Base-by-base conservation (phyloP, 2,888 invertebrate species). In the Harmothoe impar region DNA sequence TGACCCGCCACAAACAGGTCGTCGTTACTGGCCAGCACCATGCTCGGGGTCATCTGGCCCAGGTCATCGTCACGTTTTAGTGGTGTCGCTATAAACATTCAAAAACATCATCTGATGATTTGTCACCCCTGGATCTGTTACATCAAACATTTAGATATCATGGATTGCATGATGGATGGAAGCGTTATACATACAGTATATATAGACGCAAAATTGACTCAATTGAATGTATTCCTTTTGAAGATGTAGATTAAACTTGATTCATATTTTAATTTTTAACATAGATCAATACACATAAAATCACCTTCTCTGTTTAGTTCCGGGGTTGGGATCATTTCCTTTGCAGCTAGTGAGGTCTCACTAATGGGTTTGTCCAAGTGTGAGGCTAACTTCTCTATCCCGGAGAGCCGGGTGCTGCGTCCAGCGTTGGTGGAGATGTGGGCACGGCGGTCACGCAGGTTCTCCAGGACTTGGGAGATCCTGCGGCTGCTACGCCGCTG, bases 51-150 rank as follows among this genome's bases (percentile, higher is more conserved):
- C 10, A 94, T 94, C 72, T 94, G 93, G 7, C 95, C 95, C 90
- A 95, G 91, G 52, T 94, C 94, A 93, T 95, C 95, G 15, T 95
- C 94, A 20, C 92, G 91, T 90, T 95, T 95, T 17, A 93, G 93
- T 84, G 93, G 93, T 29, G 93, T 92, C 23, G 91, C 95, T 95
- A 92, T 23, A 92, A 92, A 52, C 72, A 35, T 23, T n/a, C n/a
- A 20, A 72, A 72, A 7, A 72, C 29, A 72, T 12, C 31, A 15
- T 52, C 15, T 62, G 1, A 62, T 62, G 15, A 62, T 62, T 77
- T 35, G 10, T 25, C 33, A 81, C 7, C n/a, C n/a, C n/a, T n/a
- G n/a, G n/a, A 56, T 17, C 62, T n/a, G 25, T 72, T 72, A 25
- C 29, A 72, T 72, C 72, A 72, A n/a, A 25, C 62, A 20, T 56